phyloP scores from a whole-genome alignment of 2,797 vertebrate genomes.

The Steatocranus sp. region DNA sequence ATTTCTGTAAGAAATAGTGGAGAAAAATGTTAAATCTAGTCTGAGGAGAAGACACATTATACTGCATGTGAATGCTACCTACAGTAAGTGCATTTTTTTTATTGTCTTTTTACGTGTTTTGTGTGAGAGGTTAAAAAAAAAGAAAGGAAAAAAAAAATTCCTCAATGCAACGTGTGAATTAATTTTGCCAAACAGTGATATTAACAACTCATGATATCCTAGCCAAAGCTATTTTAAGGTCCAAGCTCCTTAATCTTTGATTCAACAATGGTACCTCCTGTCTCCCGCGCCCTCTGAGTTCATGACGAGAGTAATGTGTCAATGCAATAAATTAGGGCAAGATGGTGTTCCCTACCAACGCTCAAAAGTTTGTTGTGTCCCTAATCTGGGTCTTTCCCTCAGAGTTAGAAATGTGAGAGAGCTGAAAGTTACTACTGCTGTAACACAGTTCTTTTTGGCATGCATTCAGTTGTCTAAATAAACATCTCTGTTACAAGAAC shows the following conservation, averaged over 20 bases:
- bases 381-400: slow-evolving; percentile 52
- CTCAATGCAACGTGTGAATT: slow-evolving; percentile 82
- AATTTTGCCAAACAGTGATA: slow-evolving; percentile 80
- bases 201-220: slow-evolving; percentile 72
- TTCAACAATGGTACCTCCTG: slow-evolving; percentile 48
- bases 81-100: slow-evolving; percentile 81
- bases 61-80: slow-evolving; percentile 90
- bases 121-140: slow-evolving; percentile 78
- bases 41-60: slow-evolving; percentile 77
- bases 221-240: slow-evolving; percentile 70
- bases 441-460: slow-evolving; percentile 95
- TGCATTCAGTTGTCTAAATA: slow-evolving; percentile 84
- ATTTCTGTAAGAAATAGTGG: slow-evolving; percentile 76
- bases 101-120: slow-evolving; percentile 85
- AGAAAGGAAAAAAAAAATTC: slow-evolving; percentile 57
- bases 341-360: slow-evolving; percentile 32
- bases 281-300: slow-evolving; percentile 16
- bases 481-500: slow-evolving; percentile 75
- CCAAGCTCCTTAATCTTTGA: slow-evolving; percentile 61
- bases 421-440: slow-evolving; percentile 85
- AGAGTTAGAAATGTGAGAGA: slow-evolving; percentile 81
- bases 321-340: slow-evolving; percentile 70
- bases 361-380: slow-evolving; percentile 52
- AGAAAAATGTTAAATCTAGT: slow-evolving; percentile 70
- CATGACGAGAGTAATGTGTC: slow-evolving; percentile 68